These are phyloP conservation scores for Cercocebus atys DNA, from an alignment of 2,113 vertebrate species.

Conservation along the genomic window DNA sequence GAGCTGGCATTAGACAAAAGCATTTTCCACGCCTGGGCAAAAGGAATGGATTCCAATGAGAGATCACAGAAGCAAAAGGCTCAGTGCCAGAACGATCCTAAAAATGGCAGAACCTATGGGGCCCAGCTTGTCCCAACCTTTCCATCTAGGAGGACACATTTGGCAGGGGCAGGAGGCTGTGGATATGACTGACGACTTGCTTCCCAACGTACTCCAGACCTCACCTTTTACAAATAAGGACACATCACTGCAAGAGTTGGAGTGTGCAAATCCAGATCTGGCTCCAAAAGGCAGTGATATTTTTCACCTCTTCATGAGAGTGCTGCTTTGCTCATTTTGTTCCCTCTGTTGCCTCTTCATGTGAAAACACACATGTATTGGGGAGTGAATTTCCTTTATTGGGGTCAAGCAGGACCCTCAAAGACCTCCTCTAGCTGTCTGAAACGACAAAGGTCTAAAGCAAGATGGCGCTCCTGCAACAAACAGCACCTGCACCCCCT, in stretches of 20 bases:
- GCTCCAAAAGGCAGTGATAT: not conserved
- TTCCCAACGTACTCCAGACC: accelerated
- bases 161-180: not conserved
- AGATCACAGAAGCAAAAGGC: not conserved
- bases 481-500: not conserved
- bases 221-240: not conserved
- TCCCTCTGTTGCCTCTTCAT: not conserved
- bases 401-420: not conserved
- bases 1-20: not conserved
- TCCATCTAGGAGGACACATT: not conserved
- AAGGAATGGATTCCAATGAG: not conserved
- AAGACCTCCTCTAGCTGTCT: not conserved
- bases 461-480: not conserved
- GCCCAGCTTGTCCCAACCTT: no score
- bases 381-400: not conserved
- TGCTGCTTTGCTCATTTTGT: not conserved
- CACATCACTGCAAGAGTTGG: not conserved
- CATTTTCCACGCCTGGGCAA: not conserved
- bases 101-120: not conserved
- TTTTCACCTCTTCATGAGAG: not conserved
- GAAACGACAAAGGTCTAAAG: not conserved
- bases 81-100: not conserved
- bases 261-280: not conserved
- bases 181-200: not conserved
- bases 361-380: not conserved